Percentiles rank a stretch among this genome's conserved stretches.
Evolutionary conservation across 2,888 invertebrate species (phyloP).

Genomic region (Agapetus fuscipes): DNA sequence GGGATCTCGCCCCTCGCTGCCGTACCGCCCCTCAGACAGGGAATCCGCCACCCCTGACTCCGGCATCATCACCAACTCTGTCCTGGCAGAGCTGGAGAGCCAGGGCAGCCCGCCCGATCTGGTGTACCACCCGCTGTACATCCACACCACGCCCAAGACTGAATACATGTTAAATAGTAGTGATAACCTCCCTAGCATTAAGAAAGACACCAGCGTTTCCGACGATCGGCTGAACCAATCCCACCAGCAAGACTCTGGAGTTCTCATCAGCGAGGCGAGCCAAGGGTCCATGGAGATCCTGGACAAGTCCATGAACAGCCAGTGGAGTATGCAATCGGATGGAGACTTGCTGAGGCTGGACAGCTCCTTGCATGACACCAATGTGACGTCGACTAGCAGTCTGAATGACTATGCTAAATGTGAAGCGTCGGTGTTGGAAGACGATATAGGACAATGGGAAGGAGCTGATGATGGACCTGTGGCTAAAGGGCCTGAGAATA

Average conservation of each 20-base stretch:
- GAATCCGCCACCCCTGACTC: conserved; percentile 11
- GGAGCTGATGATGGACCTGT: conserved; percentile 28
- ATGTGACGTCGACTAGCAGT: conserved; percentile 24
- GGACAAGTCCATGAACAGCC: conserved; percentile 47
- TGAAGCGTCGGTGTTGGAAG: conserved; percentile 44
- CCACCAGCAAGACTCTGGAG: conserved; percentile 42
- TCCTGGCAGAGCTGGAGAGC: conserved; percentile 31
- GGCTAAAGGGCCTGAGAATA: conserved; percentile 41
- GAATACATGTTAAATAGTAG: conserved; percentile 17
- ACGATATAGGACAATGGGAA: conserved; percentile 35
- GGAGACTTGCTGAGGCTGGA: conserved; percentile 15
- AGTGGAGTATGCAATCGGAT: conserved; percentile 37
- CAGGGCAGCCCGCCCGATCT: conserved; percentile 23
- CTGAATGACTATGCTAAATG: conserved; percentile 24
- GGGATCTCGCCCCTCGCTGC: conserved; percentile 4
- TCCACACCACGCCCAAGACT: conserved; percentile 29
- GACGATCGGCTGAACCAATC: conserved; percentile 11
- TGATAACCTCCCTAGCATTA: conserved; percentile 17
- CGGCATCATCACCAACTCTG: conserved; percentile 27
- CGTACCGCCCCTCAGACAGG: conserved; percentile 5
- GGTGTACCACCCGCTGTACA: conserved; percentile 18
- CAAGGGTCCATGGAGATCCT: conserved; percentile 47
- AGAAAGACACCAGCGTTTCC: conserved; percentile 12
- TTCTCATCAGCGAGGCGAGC: conserved; percentile 44
- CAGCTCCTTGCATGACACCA: conserved; percentile 21